Evolutionary conservation across 1,140 invertebrate species (phyloP), one percentile per base, ranked within the genome.

Genomic region (Drosophila arawakana): DNA sequence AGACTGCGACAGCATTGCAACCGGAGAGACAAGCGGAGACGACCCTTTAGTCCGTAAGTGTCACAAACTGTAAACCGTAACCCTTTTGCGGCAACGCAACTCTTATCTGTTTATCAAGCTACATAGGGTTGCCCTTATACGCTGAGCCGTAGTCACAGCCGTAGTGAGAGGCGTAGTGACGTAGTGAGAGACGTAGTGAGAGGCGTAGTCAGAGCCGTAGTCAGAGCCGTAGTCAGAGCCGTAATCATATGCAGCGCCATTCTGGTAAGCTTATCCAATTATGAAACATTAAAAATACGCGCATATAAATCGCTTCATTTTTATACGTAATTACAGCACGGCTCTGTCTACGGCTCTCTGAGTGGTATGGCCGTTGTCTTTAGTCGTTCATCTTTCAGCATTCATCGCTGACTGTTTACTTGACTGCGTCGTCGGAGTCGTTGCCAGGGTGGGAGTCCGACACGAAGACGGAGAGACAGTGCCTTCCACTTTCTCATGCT

Each of bases 271-370:
- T 73, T 83, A 84, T 74, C 70, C 84, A 88, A 88, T 88, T 88
- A 88, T 88, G 80, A 88, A 78, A 72, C 84, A 88, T 89, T 88
- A 89, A 88, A 89, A 89, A 78, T 84, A 88, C 78, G 68, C 80
- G 84, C 84, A 88, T 88, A 88, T 88, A 88, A 88, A 89, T 88
- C 83, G 84, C 84, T 88, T 89, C 80, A 89, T 89, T 88, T 88
- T 86, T 86, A 88, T 86, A 76, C 83, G 67, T 80, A 86, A 83
- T 86, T 86, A 86, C 46, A 55, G 57, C 65, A 30, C 55, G 63
- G 15, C 46, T 44, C 4, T 35, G 46, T 9, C 61, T 43, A 13
- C 52, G 47, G 54, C 25, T 30, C 6, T 30, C 6, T 30, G 25
- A 30, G 25, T 30, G 25, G 25, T 30, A 30, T 5, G 21, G 21